Percentiles rank a stretch among this genome's conserved stretches.
These are phyloP conservation scores for Cyanoderma ruficeps DNA, from an alignment of 2,113 vertebrate species.

Conservation along the genomic window DNA sequence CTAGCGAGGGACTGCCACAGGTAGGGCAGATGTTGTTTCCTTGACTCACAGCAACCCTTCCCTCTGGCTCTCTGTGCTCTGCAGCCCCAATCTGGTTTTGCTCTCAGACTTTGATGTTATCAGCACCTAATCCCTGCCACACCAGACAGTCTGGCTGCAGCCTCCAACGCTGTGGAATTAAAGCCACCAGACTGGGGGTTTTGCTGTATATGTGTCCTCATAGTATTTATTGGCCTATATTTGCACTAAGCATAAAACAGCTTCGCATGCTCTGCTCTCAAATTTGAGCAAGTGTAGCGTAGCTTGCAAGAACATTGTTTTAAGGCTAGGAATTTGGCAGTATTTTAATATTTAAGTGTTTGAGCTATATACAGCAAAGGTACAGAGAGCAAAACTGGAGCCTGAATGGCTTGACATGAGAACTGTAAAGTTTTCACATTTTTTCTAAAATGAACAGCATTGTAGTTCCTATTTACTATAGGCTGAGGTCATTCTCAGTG, in stretches of 20 bases:
- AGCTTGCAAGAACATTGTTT: neutral
- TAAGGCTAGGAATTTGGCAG: neutral
- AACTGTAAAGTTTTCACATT: neutral
- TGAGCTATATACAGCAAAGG: neutral
- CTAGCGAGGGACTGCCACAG: neutral
- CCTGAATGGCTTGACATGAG: neutral
- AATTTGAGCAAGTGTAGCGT: neutral
- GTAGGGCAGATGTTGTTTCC: neutral
- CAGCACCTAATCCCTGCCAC: slow-evolving; percentile 46
- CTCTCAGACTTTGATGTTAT: slow-evolving; percentile 36
- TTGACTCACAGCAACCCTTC: neutral
- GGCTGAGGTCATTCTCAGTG: neutral
- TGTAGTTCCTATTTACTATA: neutral
- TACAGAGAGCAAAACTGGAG: neutral
- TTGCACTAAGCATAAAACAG: neutral
- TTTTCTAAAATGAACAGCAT: neutral
- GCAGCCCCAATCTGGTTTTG: slow-evolving; percentile 37
- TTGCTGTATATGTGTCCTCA: neutral
- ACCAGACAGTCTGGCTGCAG: slow-evolving; percentile 35
- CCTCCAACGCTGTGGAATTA: neutral
- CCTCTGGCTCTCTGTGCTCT: neutral
- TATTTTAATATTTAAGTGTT: neutral
- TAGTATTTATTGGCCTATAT: slow-evolving; percentile 41
- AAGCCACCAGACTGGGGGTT: neutral
- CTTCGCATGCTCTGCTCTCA: neutral